A percentile compares a stretch with the other conserved stretches of the same genome.
phyloP scores from a whole-genome alignment of 2,888 invertebrate genomes.

The Onthophagus sagittarius region DNA sequence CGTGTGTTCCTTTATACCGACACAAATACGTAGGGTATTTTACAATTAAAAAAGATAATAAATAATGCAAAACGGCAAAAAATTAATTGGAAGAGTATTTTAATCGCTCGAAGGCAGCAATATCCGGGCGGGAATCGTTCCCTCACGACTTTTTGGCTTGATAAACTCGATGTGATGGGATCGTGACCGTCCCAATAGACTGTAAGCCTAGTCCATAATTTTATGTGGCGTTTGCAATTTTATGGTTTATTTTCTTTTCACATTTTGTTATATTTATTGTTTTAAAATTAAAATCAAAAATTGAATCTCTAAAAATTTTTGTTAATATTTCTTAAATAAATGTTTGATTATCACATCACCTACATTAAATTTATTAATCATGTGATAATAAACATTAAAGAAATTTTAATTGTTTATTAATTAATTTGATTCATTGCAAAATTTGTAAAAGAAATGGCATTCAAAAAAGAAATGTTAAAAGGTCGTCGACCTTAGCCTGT shows the following conservation, averaged over 20 bases:
- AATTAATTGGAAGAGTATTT: constrained; percentile 23
- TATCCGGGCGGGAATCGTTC: constrained; percentile 23
- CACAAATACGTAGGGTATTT: constrained; percentile 30
- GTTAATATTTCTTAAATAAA: neutral
- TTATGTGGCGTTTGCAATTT: constrained; percentile 21
- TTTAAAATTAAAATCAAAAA: neutral
- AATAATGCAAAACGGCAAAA: constrained; percentile 23
- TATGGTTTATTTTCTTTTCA: constrained; percentile 15
- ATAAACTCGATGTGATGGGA: constrained; percentile 14
- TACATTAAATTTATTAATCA: neutral
- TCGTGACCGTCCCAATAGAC: constrained; percentile 25
- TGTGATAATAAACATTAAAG: neutral
- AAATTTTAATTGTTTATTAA: neutral
- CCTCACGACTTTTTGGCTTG: constrained; percentile 13
- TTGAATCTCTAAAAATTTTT: neutral
- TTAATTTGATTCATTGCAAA: neutral
- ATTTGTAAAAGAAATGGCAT: neutral
- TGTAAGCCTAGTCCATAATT: constrained; percentile 31
- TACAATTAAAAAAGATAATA: constrained; percentile 24
- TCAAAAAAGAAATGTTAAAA: neutral
- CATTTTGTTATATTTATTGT: constrained; percentile 5
- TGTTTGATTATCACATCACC: neutral
- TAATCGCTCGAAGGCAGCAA: constrained; percentile 30
- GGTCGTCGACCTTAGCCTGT: constrained; percentile 10
- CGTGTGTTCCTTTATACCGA: constrained; percentile 32